Conservation (phyloP, 2,797 vertebrate species). For the Mallotus villosus region DNA sequence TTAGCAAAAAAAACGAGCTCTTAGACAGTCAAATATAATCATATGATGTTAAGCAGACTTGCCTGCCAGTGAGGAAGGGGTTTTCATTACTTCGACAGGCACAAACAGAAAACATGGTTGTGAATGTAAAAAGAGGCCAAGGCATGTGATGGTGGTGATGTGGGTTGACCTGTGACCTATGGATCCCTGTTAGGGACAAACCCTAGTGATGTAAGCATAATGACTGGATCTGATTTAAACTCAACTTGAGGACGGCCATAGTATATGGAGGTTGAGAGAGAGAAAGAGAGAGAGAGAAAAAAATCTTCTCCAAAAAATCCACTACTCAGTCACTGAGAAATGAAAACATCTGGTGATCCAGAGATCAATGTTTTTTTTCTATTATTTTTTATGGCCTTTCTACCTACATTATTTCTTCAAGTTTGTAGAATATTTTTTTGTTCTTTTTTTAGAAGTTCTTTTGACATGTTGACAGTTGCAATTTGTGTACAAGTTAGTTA, state of each 20-base stretch:
- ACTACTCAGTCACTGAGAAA: constrained; percentile 15
- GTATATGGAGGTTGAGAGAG: constrained; percentile 26
- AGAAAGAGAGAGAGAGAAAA: constrained; percentile 50
- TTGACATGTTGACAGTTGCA: constrained; percentile 49
- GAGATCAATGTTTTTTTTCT: constrained; percentile 48
- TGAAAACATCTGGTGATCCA: constrained; percentile 49
- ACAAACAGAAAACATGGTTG: too few species aligned
- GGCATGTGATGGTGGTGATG: not conserved
- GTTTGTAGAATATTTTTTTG: constrained; percentile 44
- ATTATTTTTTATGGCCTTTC: constrained; percentile 71
- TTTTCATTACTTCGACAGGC: too few species aligned
- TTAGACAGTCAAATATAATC: too few species aligned
- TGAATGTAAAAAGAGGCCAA: not conserved
- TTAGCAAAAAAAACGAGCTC: too few species aligned
- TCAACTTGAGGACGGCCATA: too few species aligned
- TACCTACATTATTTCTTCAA: constrained; percentile 68
- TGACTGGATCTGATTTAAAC: too few species aligned
- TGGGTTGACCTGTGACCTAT: not conserved
- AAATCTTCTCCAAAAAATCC: constrained; percentile 41
- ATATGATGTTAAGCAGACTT: too few species aligned
- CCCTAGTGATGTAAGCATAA: too few species aligned
- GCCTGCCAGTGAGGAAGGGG: too few species aligned
- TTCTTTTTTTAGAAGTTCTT: constrained; percentile 18
- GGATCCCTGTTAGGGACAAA: constrained; percentile 17
- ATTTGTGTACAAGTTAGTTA: constrained; percentile 57